Evolutionary conservation across 2,888 invertebrate species (phyloP).

Genomic region (Eugnorisma glareosa): DNA sequence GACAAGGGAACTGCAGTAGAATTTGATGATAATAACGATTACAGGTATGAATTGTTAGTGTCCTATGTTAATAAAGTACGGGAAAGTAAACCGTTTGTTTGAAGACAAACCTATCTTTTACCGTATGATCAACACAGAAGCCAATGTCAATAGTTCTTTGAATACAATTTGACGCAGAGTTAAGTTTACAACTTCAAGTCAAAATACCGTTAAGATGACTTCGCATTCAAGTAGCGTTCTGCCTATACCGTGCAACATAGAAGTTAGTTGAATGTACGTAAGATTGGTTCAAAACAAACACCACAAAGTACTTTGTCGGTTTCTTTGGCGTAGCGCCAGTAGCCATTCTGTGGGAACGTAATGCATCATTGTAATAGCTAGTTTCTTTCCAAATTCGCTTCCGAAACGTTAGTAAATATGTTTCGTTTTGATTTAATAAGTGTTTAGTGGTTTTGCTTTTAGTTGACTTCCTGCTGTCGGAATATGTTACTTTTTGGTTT

Average conservation of each 20-base stretch:
- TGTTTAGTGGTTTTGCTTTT: constrained; percentile 25
- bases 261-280: constrained; percentile 20
- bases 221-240: background rate
- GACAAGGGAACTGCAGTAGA: background rate
- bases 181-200: constrained; percentile 26
- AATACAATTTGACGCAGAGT: constrained; percentile 20
- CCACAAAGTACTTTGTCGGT: constrained; percentile 50
- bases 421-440: constrained; percentile 39
- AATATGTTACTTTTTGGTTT: background rate
- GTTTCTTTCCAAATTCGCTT: constrained; percentile 65
- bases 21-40: background rate
- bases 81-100: background rate
- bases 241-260: constrained; percentile 1
- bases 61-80: background rate
- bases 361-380: constrained; percentile 70
- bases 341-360: constrained; percentile 66
- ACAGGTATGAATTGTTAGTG: too few relatives aligned
- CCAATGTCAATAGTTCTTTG: constrained; percentile 12
- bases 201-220: constrained; percentile 34
- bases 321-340: constrained; percentile 66
- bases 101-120: background rate
- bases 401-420: constrained; percentile 43
- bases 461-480: background rate
- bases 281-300: constrained; percentile 48
- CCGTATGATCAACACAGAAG: constrained; percentile 12